phyloP scores from a whole-genome alignment of 2,888 invertebrate genomes.

The Dilophus febrilis region DNA sequence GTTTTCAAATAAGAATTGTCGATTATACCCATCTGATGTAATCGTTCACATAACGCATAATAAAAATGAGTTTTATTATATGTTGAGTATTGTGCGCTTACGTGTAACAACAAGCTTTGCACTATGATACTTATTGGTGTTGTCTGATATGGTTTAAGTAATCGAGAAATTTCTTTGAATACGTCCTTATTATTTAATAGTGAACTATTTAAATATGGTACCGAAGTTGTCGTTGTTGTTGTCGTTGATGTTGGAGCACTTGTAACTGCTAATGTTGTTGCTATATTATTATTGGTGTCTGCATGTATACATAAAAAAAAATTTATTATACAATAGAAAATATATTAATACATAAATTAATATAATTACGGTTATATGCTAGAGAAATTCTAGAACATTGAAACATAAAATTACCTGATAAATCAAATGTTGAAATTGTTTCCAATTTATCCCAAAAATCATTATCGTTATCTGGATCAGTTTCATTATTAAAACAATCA shows the following conservation, averaged over 20 bases:
- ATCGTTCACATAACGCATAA: conserved; percentile 46
- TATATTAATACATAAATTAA: too few relatives aligned
- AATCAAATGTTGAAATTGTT: conserved; percentile 25
- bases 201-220: conserved; percentile 4
- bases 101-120: conserved; percentile 49
- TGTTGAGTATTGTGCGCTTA: conserved; percentile 46
- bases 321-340: too few relatives aligned
- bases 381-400: conserved; percentile 6
- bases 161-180: conserved; percentile 6
- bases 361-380: too few relatives aligned
- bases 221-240: too few relatives aligned
- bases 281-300: too few relatives aligned
- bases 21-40: conserved; percentile 49
- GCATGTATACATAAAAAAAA: too few relatives aligned
- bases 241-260: too few relatives aligned
- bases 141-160: conserved; percentile 22
- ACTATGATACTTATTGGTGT: conserved; percentile 51
- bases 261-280: too few relatives aligned
- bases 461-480: conserved; percentile 3
- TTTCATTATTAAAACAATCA: too few relatives aligned
- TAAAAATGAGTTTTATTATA: conserved; percentile 46
- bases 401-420: conserved; percentile 15
- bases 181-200: neutral
- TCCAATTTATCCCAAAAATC: conserved; percentile 16
- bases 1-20: conserved; percentile 50